Percentiles rank a stretch among this genome's conserved stretches.
Evolutionary conservation across 2,113 vertebrate genomes (phyloP).

Genomic region (Salvator merianae): DNA sequence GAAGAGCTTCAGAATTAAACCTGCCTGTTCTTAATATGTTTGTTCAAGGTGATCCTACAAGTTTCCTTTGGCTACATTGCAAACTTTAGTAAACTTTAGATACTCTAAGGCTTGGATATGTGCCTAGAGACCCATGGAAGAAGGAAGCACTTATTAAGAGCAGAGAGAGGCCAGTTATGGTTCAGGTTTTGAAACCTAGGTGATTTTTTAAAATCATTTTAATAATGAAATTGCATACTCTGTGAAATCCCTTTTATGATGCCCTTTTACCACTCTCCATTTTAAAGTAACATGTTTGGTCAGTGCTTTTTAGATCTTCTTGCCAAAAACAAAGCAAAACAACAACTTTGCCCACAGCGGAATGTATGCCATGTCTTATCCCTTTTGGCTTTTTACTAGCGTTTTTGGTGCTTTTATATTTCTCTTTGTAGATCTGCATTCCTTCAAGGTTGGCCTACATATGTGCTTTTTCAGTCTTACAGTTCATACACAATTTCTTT

Average conservation of each 20-base stretch:
- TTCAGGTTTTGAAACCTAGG: too few species aligned
- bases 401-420: not conserved
- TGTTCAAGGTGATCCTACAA: too few species aligned
- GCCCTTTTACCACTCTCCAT: not conserved
- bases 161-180: too few species aligned
- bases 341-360: not conserved
- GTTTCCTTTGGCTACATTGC: too few species aligned
- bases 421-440: not conserved
- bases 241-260: not conserved
- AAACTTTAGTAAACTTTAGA: too few species aligned
- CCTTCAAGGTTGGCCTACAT: not conserved
- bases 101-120: too few species aligned
- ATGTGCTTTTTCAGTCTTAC: constrained; percentile 1
- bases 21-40: too few species aligned
- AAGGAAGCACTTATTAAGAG: too few species aligned
- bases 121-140: too few species aligned
- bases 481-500: not conserved
- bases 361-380: not conserved
- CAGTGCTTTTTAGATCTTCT: not conserved
- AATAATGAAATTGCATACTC: not conserved
- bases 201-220: not conserved
- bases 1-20: too few species aligned
- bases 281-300: not conserved
- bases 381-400: not conserved
- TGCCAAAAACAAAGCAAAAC: not conserved